Evolutionary conservation across 2,113 vertebrate genomes (phyloP), one percentile per base, ranked within the genome.

Genomic region (Campylomormyrus numenius): DNA sequence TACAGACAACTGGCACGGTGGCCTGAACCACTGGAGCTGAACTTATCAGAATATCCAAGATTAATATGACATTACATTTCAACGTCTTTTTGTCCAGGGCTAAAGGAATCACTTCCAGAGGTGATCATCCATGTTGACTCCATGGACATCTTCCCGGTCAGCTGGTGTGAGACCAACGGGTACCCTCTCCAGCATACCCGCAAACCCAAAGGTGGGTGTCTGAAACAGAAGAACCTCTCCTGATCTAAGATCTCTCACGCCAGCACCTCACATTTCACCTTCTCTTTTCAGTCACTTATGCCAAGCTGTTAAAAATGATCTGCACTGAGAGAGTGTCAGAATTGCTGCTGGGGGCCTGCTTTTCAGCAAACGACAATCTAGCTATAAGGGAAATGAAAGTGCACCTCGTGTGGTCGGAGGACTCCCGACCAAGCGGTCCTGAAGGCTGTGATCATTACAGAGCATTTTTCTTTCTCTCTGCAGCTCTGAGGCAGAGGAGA

Each of bases 121-220:
- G 95, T 97, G 91, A 98, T 99, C 88, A 96, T 98, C 93, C 98
- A 97, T 49, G 96, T 97, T 92, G 98, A 99, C 90, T 99, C 98
- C 5, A 97, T 98, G 92, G 97, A 99, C 93, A 97, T 99, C 92
- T 99, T 99, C 93, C 98, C 98, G 77, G 95, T 98, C 94, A 98
- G 98, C 92, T 99, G 98, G 98, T 99, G 98, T 95, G 98, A 99
- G 91, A 98, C 98, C 7, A 99, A 98, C 17, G 98, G 98, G 88
- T 98, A 98, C 92, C 96, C 98, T 10, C 97, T 99, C 10, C 95
- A 96, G 89, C 93, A 96, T 93, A 97, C 97, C 95, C 96, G 96
- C 91, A 98, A 97, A 94, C 96, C 96, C 92, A 53, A 58, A 85
- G 84, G 85, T 86, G 48, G 56, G 84, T 27, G 80, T 52, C 35